Conservation (phyloP, 2,888 invertebrate species). For the Smittia aterrima region DNA sequence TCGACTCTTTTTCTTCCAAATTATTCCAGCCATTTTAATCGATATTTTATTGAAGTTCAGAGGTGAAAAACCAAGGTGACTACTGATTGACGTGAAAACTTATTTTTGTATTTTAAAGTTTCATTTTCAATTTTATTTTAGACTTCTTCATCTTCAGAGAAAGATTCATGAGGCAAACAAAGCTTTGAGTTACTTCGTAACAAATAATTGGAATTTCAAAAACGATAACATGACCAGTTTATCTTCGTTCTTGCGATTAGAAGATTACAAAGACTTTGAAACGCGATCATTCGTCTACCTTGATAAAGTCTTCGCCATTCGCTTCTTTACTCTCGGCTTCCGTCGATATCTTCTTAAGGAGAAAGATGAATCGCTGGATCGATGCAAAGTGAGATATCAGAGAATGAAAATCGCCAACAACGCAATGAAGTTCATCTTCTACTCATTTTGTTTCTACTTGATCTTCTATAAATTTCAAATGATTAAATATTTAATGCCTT, state of each 20-base stretch:
- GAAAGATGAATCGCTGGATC: slow-evolving; percentile 35
- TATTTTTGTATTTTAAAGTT: too few relatives aligned
- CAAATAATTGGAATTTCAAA: slow-evolving; percentile 10
- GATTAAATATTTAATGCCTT: too few relatives aligned
- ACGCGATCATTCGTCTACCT: background rate
- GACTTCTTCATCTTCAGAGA: background rate
- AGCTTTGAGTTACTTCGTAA: slow-evolving; percentile 14
- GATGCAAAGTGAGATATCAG: slow-evolving; percentile 36
- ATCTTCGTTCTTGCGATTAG: background rate
- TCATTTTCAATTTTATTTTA: too few relatives aligned
- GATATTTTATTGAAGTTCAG: slow-evolving; percentile 65
- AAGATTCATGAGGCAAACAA: slow-evolving; percentile 31
- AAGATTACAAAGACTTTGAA: slow-evolving; percentile 1
- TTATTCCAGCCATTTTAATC: slow-evolving; percentile 74
- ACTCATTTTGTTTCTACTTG: background rate
- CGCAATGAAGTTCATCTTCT: background rate
- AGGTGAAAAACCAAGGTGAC: slow-evolving; percentile 71
- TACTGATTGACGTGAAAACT: slow-evolving; percentile 38
- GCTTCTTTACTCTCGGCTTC: background rate
- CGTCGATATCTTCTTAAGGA: slow-evolving; percentile 25
- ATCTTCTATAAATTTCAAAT: background rate
- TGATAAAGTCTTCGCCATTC: background rate
- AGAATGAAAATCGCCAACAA: background rate
- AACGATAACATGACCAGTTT: slow-evolving; percentile 9
- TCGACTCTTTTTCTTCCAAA: slow-evolving; percentile 67